Percentiles rank a stretch among this genome's conserved stretches.
Evolutionary conservation across 30 jellyfish, hydroid and myxozoan genomes (phyloP).

Genomic region (Cassiopea xamachana): DNA sequence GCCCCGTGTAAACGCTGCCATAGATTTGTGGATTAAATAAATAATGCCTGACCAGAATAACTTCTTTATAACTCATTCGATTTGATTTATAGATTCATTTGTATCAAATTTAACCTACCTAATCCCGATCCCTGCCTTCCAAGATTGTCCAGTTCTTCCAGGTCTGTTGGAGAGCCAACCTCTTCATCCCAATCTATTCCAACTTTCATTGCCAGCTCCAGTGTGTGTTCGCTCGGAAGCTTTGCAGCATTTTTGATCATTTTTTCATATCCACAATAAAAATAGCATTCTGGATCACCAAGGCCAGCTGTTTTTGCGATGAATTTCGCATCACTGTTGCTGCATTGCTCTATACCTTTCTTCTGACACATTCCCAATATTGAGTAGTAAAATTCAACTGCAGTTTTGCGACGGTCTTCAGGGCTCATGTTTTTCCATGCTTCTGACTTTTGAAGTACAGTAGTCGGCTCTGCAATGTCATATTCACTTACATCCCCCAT

Average conservation of each 20-base stretch:
- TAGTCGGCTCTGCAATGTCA: background rate
- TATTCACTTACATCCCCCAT: background rate
- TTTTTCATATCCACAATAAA: background rate
- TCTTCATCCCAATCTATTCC: background rate
- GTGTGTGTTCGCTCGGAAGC: background rate
- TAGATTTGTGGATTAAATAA: no score
- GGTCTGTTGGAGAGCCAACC: background rate
- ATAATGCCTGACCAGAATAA: no score
- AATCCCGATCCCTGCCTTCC: background rate
- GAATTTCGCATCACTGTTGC: background rate
- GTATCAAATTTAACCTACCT: no score
- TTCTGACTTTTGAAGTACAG: background rate
- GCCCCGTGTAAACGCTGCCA: no score
- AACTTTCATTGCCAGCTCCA: background rate
- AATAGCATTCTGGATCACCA: slow-evolving; percentile 19
- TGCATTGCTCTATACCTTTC: background rate
- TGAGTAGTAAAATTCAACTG: slow-evolving; percentile 22
- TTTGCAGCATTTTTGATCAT: background rate
- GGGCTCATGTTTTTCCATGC: slow-evolving; percentile 28
- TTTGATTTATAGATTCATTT: no score
- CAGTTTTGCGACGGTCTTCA: slow-evolving; percentile 8
- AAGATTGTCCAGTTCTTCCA: slow-evolving; percentile 6
- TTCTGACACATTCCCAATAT: slow-evolving; percentile 7
- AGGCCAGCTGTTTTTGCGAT: background rate
- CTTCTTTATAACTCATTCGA: no score